Evolutionary conservation across 2,797 vertebrate genomes (phyloP).

Genomic region (Steatocranus sp.): DNA sequence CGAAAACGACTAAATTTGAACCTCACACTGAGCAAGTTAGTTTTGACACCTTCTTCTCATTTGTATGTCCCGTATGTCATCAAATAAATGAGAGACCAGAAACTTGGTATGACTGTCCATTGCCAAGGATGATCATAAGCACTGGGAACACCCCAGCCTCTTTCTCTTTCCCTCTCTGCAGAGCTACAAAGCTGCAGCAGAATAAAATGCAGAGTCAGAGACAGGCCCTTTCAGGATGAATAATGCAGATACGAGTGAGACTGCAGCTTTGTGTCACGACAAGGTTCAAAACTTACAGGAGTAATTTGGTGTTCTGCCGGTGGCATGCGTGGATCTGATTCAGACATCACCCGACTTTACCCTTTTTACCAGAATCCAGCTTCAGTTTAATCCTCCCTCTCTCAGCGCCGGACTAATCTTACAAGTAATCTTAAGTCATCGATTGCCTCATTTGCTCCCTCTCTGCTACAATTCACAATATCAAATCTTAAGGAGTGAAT

Average conservation of each 20-base stretch:
- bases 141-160: slow-evolving; percentile 6
- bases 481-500: not conserved
- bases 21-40: not conserved
- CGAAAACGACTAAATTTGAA: not conserved
- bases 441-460: slow-evolving; percentile 29
- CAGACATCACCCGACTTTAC: slow-evolving; percentile 10
- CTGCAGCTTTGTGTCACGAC: slow-evolving; percentile 49
- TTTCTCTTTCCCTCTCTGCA: slow-evolving; percentile 42
- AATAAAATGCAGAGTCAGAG: slow-evolving; percentile 72
- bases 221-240: slow-evolving; percentile 57
- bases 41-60: not conserved
- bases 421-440: slow-evolving; percentile 36
- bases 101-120: not conserved
- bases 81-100: not conserved
- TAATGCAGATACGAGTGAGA: slow-evolving; percentile 67
- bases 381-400: slow-evolving; percentile 7
- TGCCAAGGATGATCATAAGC: not conserved
- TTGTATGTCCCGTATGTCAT: not conserved
- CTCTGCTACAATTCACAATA: not conserved
- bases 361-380: not conserved
- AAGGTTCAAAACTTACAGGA: not conserved
- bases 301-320: not conserved
- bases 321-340: not conserved
- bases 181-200: slow-evolving; percentile 60
- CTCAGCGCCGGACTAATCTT: slow-evolving; percentile 14